Conservation (phyloP, 2,113 vertebrate genomes). For the Cyprinodon variegatus region DNA sequence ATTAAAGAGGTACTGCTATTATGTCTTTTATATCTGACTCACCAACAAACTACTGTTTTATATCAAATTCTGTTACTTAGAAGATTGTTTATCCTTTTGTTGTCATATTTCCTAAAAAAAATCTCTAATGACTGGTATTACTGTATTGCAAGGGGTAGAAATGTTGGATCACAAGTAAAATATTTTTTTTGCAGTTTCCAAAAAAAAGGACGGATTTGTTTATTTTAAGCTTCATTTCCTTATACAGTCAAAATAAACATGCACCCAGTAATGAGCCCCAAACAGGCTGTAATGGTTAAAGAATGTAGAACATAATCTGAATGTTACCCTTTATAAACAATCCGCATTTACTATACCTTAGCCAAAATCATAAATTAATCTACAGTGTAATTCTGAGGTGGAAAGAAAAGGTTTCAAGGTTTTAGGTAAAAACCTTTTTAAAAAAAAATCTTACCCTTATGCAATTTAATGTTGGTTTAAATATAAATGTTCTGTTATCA, state of each 20-base stretch:
- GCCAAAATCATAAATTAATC: no score
- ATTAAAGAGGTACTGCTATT: not conserved
- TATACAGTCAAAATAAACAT: not conserved
- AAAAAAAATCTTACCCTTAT: no score
- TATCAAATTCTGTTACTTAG: not conserved
- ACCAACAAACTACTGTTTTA: not conserved
- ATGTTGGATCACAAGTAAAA: not conserved
- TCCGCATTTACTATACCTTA: no score
- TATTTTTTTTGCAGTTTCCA: not conserved
- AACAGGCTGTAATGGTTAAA: not conserved
- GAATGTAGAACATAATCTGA: not conserved
- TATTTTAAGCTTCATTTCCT: not conserved
- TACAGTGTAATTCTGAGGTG: no score
- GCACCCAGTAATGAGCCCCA: not conserved
- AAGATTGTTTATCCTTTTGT: no score
- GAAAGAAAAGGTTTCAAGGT: no score
- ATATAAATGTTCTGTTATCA: no score
- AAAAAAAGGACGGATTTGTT: not conserved
- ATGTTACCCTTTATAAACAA: no score
- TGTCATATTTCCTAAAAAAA: not conserved
- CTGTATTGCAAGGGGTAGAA: not conserved
- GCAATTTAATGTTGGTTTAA: no score
- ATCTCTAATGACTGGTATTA: not conserved
- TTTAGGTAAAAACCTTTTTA: no score
- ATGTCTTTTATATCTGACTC: not conserved